Evolutionary conservation across 2,797 vertebrate species (phyloP), one percentile per base, ranked within the genome.

Genomic region (Eospalax fontanierii): DNA sequence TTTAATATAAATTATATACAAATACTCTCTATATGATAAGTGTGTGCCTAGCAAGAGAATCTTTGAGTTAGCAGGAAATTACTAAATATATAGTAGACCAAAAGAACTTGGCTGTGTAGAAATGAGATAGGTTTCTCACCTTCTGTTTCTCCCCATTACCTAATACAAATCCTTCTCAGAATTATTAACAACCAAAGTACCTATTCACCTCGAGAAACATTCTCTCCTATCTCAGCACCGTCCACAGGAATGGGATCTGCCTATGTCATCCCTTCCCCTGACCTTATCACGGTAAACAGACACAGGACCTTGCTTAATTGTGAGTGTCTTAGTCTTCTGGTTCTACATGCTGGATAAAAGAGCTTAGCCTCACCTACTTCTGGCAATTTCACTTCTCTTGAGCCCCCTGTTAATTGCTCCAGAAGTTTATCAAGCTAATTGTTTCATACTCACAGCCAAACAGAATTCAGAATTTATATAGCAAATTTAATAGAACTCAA

Each of bases 1-100:
- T 74, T 88, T 95, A 73, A 90, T 43, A 50, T 18, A 65, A 92
- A 68, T 82, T 88, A 70, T 79, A 70, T n/a, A 59, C 68, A n/a
- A 57, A 33, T 46, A 79, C 59, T 71, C 22, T 89, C 9, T 76
- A 71, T 21, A 74, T 71, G 33, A 91, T 75, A 87, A 71, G 57
- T 40, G 0, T 35, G 35, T 71, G 26, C 28, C 2, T 73, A 90
- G 15, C 1, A 26, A 73, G 38, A 16, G 14, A 85, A 22, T 43
- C 46, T 38, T 46, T 66, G 83, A 43, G 9, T 24, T 46, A 18
- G 2, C 90, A 54, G 88, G 26, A 12, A 68, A 89, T 74, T n/a
- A n/a, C n/a, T n/a, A n/a, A n/a, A n/a, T n/a, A n/a, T n/a, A n/a
- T n/a, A n/a, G n/a, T n/a, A n/a, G n/a, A n/a, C n/a, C n/a, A n/a